Evolutionary conservation across 2,888 invertebrate species (phyloP).

Genomic region (Amorpha juglandis): DNA sequence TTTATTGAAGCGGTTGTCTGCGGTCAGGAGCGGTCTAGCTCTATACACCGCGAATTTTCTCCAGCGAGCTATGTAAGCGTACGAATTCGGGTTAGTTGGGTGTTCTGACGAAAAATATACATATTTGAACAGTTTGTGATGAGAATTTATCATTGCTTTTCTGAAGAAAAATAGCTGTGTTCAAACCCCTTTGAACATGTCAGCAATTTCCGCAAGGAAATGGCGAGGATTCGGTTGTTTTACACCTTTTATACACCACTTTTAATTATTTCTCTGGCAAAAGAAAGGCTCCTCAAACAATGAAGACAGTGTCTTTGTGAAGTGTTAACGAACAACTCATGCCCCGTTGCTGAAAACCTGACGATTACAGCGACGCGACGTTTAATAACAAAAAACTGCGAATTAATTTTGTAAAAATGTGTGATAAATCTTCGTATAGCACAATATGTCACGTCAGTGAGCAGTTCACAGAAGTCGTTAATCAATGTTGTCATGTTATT

Average conservation of each 20-base stretch:
- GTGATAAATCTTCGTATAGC: slow-evolving; percentile 55
- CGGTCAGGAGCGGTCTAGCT: slow-evolving; percentile 43
- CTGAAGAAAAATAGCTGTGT: slow-evolving; percentile 20
- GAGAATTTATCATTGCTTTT: slow-evolving; percentile 31
- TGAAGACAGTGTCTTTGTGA: slow-evolving; percentile 19
- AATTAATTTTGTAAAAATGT: slow-evolving; percentile 29
- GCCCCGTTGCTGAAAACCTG: slow-evolving; percentile 2
- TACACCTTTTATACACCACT: slow-evolving; percentile 21
- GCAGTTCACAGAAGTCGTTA: slow-evolving; percentile 50
- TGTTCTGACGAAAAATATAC: slow-evolving; percentile 41
- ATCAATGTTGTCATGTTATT: slow-evolving; percentile 50
- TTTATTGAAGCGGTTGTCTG: slow-evolving; percentile 54
- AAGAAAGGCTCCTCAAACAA: slow-evolving; percentile 16
- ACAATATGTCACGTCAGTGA: slow-evolving; percentile 50
- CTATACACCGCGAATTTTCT: slow-evolving; percentile 42
- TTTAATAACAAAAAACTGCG: slow-evolving; percentile 1
- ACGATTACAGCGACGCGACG: slow-evolving; percentile 16
- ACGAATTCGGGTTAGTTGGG: slow-evolving; percentile 41
- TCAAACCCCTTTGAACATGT: slow-evolving; percentile 7
- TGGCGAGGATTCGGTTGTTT: slow-evolving; percentile 26
- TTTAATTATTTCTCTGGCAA: slow-evolving; percentile 30
- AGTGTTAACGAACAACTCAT: slow-evolving; percentile 25
- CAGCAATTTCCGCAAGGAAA: slow-evolving; percentile 17
- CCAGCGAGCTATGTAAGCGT: slow-evolving; percentile 36
- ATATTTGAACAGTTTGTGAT: slow-evolving; percentile 43